Base-by-base conservation (phyloP, 2,797 vertebrate species). In the Thalassophryne amazonica region DNA sequence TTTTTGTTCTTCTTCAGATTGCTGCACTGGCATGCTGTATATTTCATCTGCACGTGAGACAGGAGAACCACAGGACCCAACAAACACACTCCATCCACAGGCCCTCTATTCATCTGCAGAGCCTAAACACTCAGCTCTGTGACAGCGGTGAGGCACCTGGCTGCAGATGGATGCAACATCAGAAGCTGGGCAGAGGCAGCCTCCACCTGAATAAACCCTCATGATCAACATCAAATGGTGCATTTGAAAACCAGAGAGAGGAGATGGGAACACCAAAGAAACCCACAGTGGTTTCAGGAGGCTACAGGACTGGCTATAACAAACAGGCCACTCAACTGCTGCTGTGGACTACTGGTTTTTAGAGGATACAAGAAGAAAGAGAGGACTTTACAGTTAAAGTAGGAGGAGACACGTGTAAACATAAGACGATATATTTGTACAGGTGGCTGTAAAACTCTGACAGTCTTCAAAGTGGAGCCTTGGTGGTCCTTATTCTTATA, bases 131-230 rank as follows among this genome's bases (percentile, higher is more conserved):
- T 71, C 57, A 62, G 54, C 60, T 52, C 85, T 82, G 77, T 83
- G 72, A 84, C 28, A 64, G 40, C 46, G 72, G 79, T 60, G 41
- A 62, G 21, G 70, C 85, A 86, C 85, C 81, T 84, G 85, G 78
- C 58, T 39, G 56, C 24, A 6, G 72, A 78, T 56, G 69, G 75
- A 76, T 64, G 28, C 54, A 50, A 80, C 77, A 81, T 85, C 83
- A 81, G 70, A 74, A 67, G 57, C 57, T 54, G 68, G 74, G 75
- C 42, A 71, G 73, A 14, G 66, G 73, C 65, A 60, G 57, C 32
- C 75, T 80, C 80, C 83, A 86, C 85, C 85, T 86, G 83, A 87
- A 81, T 76, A 85, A 87, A 78, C 72, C 69, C 67, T 33, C 45
- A 34, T 13, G 39, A 45, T 61, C 75, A 83, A 81, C 83, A 79